phyloP scores from a whole-genome alignment of 2,888 invertebrate species.

The Platycnemis pennipes region DNA sequence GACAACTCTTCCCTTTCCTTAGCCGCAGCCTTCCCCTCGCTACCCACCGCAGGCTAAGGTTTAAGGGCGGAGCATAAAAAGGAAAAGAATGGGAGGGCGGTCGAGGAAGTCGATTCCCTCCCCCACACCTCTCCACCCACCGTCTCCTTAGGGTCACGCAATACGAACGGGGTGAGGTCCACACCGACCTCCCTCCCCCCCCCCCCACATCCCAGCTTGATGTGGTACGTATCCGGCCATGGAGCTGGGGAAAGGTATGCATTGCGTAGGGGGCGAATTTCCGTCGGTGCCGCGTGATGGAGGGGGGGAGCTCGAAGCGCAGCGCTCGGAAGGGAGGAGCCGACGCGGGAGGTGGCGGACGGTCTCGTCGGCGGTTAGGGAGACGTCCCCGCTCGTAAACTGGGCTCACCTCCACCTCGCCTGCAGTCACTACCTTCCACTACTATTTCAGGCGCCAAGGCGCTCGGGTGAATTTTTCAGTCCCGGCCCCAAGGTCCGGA shows the following conservation, averaged over 20 bases:
- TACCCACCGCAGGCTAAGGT: background rate
- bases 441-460: conserved; percentile 3
- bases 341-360: background rate
- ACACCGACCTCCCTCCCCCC: background rate
- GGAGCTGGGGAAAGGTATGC: background rate
- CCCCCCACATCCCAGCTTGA: background rate
- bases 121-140: too few relatives aligned
- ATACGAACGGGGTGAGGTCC: background rate
- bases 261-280: conserved; percentile 1
- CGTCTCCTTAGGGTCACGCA: background rate
- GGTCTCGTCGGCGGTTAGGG: background rate
- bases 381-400: background rate
- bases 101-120: background rate
- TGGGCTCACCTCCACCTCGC: background rate
- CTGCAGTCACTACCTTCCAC: background rate
- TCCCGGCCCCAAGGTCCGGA: background rate
- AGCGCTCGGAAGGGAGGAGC: background rate
- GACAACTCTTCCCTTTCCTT: background rate
- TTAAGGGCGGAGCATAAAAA: conserved; percentile 8
- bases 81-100: background rate
- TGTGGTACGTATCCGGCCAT: background rate
- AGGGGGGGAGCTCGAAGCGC: background rate
- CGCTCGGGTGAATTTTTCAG: background rate
- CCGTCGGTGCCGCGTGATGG: background rate
- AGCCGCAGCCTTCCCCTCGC: background rate